Evolutionary conservation across 1,140 invertebrate species (phyloP).

Genomic region (Andrena cerasifolii): DNA sequence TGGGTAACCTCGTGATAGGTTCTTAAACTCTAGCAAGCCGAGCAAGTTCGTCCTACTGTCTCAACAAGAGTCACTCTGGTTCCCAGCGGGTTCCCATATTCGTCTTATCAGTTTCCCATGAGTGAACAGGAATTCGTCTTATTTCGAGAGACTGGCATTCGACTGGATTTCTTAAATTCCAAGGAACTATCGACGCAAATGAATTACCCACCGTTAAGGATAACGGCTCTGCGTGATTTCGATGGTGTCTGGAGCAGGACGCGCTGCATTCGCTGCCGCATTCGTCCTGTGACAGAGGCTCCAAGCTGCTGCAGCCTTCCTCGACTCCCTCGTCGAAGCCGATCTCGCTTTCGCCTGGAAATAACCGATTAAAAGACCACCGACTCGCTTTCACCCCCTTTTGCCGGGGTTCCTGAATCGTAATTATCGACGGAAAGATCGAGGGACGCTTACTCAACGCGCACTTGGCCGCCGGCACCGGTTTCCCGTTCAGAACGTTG

Average conservation of each 20-base stretch:
- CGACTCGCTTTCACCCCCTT: neutral
- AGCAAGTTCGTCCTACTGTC: no score
- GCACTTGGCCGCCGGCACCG: conserved; percentile 42
- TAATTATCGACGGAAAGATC: conserved; percentile 21
- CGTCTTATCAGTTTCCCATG: no score
- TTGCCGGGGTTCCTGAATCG: neutral
- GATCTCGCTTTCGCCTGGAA: conserved; percentile 68
- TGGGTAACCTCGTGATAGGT: no score
- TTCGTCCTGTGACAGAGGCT: conserved; percentile 78
- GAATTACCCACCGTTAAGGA: conserved; percentile 74
- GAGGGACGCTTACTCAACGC: conserved; percentile 29
- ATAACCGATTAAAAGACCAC: neutral
- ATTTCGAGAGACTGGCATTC: no score
- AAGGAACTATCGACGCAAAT: neutral
- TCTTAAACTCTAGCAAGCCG: no score
- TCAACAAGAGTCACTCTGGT: no score
- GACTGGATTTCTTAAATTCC: no score
- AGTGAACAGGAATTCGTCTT: no score
- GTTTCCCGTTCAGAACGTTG: conserved; percentile 67
- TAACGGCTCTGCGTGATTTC: conserved; percentile 68
- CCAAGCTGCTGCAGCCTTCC: conserved; percentile 74
- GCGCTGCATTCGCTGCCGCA: conserved; percentile 72
- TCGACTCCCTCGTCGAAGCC: conserved; percentile 68
- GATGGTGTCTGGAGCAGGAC: conserved; percentile 56
- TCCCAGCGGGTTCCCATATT: no score